These are phyloP conservation scores for Gandaritis pyraliata DNA, from an alignment of 2,888 invertebrate species.

Conservation along the genomic window DNA sequence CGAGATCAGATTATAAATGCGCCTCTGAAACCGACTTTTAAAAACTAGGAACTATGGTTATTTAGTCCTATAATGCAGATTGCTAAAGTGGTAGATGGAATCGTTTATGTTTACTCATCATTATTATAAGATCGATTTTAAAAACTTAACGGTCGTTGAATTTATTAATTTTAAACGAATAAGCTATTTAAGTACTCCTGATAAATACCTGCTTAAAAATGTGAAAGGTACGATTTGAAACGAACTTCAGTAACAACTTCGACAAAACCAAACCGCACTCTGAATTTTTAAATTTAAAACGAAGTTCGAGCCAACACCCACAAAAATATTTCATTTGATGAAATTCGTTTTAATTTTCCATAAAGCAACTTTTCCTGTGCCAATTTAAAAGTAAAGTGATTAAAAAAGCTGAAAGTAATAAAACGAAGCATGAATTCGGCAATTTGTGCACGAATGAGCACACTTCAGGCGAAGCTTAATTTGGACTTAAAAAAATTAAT, in stretches of 20 bases:
- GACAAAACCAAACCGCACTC: neutral
- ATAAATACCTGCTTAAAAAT: no score
- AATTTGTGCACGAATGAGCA: constrained; percentile 72
- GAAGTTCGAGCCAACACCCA: constrained; percentile 31
- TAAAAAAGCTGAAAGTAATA: constrained; percentile 68
- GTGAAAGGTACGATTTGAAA: neutral
- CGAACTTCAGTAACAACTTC: constrained; percentile 3
- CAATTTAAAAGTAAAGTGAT: constrained; percentile 62
- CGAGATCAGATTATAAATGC: constrained; percentile 65
- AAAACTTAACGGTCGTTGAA: no score
- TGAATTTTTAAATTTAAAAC: constrained; percentile 27
- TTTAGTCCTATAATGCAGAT: constrained; percentile 1
- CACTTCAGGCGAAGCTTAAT: constrained; percentile 60
- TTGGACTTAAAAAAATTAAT: constrained; percentile 75
- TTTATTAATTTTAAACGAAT: no score
- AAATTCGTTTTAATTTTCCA: constrained; percentile 43
- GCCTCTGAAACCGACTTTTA: constrained; percentile 40
- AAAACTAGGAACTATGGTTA: constrained; percentile 6
- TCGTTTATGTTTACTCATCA: neutral
- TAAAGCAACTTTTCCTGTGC: constrained; percentile 41
- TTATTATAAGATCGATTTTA: no score
- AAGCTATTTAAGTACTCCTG: no score
- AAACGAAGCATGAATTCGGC: constrained; percentile 70
- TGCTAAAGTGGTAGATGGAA: constrained; percentile 8
- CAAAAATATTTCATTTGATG: constrained; percentile 35